Evolutionary conservation across 2,113 vertebrate species (phyloP).

Genomic region (Bos javanicus): DNA sequence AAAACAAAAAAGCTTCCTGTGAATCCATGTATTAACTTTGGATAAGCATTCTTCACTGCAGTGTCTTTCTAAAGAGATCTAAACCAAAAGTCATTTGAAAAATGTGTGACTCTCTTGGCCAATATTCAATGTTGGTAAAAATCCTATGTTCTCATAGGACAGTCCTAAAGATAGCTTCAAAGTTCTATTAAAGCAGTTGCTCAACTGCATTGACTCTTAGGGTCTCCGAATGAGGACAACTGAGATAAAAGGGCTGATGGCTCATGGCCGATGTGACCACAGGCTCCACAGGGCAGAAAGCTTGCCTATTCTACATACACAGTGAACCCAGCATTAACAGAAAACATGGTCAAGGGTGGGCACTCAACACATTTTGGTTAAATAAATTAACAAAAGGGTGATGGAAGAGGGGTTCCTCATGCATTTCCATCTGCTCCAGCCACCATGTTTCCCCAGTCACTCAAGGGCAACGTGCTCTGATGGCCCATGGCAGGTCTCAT

Average conservation of each 20-base stretch:
- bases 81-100: constrained; percentile 5
- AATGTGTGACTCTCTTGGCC: not conserved
- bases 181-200: not conserved
- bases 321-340: not conserved
- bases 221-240: not conserved
- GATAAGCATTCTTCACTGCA: not conserved
- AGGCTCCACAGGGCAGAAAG: not conserved
- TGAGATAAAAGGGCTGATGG: not conserved
- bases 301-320: not conserved
- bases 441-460: not conserved
- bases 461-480: not conserved
- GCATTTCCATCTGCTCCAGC: not conserved
- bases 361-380: not conserved
- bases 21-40: not conserved
- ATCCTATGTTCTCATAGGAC: not conserved
- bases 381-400: not conserved
- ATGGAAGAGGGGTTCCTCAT: not conserved
- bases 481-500: not conserved
- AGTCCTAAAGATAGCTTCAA: not conserved
- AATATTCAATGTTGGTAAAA: not conserved
- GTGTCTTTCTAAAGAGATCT: not conserved
- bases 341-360: not conserved
- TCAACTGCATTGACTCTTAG: not conserved
- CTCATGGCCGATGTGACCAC: not conserved
- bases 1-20: not conserved